Conservation (phyloP, 2,113 vertebrate genomes). For the Rhagologus leucostigma region DNA sequence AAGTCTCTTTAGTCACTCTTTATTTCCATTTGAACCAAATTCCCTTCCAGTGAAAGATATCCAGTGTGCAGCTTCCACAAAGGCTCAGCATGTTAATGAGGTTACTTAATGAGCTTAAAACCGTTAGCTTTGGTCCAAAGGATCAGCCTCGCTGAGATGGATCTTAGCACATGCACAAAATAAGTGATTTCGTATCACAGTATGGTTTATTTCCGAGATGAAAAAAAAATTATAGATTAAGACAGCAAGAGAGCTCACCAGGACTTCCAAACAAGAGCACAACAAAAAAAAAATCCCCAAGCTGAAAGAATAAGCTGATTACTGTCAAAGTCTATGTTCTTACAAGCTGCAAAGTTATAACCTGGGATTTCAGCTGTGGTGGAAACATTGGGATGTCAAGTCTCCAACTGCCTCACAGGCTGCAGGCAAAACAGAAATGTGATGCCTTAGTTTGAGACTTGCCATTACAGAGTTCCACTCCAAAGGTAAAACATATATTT, state of each 20-base stretch:
- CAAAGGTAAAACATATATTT: background rate
- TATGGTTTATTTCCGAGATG: background rate
- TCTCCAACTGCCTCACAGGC: background rate
- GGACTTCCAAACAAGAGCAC: background rate
- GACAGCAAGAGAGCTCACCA: background rate
- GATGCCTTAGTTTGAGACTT: background rate
- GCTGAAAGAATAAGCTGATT: background rate
- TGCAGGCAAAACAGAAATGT: background rate
- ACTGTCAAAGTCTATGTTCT: background rate
- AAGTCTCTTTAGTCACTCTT: background rate
- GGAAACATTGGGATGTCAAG: background rate
- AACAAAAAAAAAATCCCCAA: background rate
- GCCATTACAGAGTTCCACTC: background rate
- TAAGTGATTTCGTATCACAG: background rate
- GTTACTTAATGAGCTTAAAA: constrained; percentile 25
- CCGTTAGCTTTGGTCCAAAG: background rate
- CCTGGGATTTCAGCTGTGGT: background rate
- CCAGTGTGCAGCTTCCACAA: background rate
- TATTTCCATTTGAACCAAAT: background rate
- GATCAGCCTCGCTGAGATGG: background rate
- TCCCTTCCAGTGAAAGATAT: background rate
- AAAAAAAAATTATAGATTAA: background rate
- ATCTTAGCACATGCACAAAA: background rate
- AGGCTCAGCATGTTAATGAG: constrained; percentile 10
- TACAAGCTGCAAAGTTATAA: background rate